Conservation (phyloP, 2,888 invertebrate genomes). For the Morpho deidamia region DNA sequence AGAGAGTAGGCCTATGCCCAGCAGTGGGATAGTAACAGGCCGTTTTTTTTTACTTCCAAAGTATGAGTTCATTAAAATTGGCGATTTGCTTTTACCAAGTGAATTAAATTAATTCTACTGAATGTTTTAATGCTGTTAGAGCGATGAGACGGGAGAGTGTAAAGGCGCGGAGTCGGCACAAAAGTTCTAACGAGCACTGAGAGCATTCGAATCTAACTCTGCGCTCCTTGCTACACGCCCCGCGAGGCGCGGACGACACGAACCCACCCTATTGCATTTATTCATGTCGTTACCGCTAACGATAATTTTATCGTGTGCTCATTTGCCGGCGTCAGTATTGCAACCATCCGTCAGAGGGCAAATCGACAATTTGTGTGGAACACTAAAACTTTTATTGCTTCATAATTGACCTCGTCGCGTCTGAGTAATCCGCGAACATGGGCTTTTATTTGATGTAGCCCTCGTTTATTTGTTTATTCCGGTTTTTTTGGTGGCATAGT, state of each 20-base stretch:
- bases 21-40: not conserved
- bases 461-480: conserved; percentile 11
- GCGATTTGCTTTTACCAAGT: not conserved
- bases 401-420: conserved; percentile 71
- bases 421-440: conserved; percentile 33
- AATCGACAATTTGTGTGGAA: conserved; percentile 75
- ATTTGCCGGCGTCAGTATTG: conserved; percentile 75
- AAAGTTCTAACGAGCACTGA: conserved; percentile 62
- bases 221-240: conserved; percentile 35
- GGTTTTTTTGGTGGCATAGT: not conserved
- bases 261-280: conserved; percentile 76
- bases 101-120: conserved; percentile 1
- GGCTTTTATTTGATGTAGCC: conserved; percentile 23
- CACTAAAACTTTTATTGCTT: conserved; percentile 75
- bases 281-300: conserved; percentile 80
- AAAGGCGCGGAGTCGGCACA: conserved; percentile 41
- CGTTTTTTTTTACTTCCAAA: too few species aligned
- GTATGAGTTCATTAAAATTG: too few species aligned
- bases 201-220: conserved; percentile 24
- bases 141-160: not conserved
- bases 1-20: too few species aligned
- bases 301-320: conserved; percentile 80
- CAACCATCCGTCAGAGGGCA: conserved; percentile 73
- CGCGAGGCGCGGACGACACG: conserved; percentile 38
- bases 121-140: not conserved